phyloP scores from a whole-genome alignment of 2,797 vertebrate genomes.

The Miichthys miiuy region DNA sequence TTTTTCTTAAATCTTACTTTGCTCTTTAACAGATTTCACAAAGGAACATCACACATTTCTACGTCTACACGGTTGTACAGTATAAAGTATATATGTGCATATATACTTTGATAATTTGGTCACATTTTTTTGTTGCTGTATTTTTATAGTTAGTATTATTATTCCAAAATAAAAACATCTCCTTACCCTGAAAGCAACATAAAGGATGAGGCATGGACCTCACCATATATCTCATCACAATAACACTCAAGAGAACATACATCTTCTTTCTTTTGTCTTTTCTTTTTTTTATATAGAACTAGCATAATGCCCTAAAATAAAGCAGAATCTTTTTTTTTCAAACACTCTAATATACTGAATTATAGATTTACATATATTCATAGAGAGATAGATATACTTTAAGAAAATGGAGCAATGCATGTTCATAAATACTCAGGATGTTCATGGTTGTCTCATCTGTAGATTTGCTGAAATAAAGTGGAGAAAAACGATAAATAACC shows the following conservation, averaged over 20 bases:
- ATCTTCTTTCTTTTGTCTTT: constrained; percentile 61
- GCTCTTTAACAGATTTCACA: constrained; percentile 72
- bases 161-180: constrained; percentile 83
- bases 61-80: constrained; percentile 69
- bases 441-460: constrained; percentile 33
- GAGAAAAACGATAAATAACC: constrained; percentile 11
- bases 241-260: constrained; percentile 67
- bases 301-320: constrained; percentile 82
- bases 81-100: constrained; percentile 68
- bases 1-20: constrained; percentile 51
- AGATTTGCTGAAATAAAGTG: constrained; percentile 23
- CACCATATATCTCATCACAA: constrained; percentile 58
- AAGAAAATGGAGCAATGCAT: constrained; percentile 65
- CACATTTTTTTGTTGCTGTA: constrained; percentile 62
- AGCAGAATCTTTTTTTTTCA: constrained; percentile 53
- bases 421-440: constrained; percentile 60
- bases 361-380: constrained; percentile 78
- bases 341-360: constrained; percentile 75
- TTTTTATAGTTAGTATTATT: constrained; percentile 68
- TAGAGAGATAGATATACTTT: constrained; percentile 63
- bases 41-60: constrained; percentile 73
- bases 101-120: constrained; percentile 74
- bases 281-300: constrained; percentile 67
- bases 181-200: constrained; percentile 66
- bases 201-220: constrained; percentile 59